Conservation (phyloP, 2,888 invertebrate species). For the Itoplectis maculator region DNA sequence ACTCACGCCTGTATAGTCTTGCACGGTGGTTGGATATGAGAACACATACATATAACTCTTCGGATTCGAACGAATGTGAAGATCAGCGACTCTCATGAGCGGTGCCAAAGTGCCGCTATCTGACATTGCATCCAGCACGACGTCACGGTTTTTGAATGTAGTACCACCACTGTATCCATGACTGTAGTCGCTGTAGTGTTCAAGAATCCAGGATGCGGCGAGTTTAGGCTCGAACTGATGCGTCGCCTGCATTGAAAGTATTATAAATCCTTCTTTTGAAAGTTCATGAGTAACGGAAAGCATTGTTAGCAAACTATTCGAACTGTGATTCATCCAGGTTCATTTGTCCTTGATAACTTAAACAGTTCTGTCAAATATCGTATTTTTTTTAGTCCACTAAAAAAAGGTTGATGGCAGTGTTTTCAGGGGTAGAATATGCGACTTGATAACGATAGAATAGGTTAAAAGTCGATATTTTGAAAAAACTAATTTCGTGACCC, state of each 20-base stretch:
- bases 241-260: constrained; percentile 76
- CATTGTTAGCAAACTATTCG: too few relatives aligned
- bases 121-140: constrained; percentile 94
- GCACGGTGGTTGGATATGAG: constrained; percentile 92
- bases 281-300: too few relatives aligned
- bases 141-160: constrained; percentile 89
- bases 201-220: constrained; percentile 79
- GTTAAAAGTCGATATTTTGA: too few relatives aligned
- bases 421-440: too few relatives aligned
- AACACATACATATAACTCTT: constrained; percentile 96
- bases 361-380: too few relatives aligned
- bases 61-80: constrained; percentile 90
- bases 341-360: too few relatives aligned
- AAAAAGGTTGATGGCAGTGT: too few relatives aligned
- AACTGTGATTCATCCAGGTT: too few relatives aligned
- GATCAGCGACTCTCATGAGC: constrained; percentile 90
- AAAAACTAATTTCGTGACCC: too few relatives aligned
- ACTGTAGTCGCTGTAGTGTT: constrained; percentile 83
- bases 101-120: constrained; percentile 95
- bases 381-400: too few relatives aligned
- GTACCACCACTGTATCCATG: constrained; percentile 87
- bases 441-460: too few relatives aligned
- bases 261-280: too few relatives aligned
- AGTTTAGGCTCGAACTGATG: constrained; percentile 81
- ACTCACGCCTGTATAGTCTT: constrained; percentile 92